phyloP scores from a whole-genome alignment of 2,888 invertebrate species.

The Campoplex nolae region DNA sequence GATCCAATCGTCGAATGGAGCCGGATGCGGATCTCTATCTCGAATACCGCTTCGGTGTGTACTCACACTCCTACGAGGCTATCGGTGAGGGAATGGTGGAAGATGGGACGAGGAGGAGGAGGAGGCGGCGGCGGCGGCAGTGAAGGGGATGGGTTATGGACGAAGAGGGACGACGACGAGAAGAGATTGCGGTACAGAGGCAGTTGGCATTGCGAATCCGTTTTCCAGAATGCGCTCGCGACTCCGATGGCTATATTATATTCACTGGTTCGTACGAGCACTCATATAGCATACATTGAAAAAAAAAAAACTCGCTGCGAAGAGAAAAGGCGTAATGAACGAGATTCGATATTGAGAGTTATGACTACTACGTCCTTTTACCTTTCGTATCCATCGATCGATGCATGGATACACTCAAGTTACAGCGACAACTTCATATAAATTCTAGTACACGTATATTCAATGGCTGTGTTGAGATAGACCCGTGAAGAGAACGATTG shows the following conservation, averaged over 20 bases:
- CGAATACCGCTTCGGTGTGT: conserved; percentile 52
- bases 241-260: conserved; percentile 65
- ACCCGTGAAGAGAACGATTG: background rate
- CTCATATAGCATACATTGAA: conserved; percentile 6
- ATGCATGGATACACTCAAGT: background rate
- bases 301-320: background rate
- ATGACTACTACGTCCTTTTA: background rate
- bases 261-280: conserved; percentile 44
- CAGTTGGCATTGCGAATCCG: conserved; percentile 64
- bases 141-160: conserved; percentile 21
- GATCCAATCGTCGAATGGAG: conserved; percentile 68
- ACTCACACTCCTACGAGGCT: conserved; percentile 37
- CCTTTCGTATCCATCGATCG: background rate
- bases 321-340: conserved; percentile 4
- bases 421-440: conserved; percentile 24
- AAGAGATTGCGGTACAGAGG: conserved; percentile 40
- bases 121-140: no score
- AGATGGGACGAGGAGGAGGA: background rate
- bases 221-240: conserved; percentile 50
- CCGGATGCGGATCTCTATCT: conserved; percentile 69
- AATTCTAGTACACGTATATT: conserved; percentile 32
- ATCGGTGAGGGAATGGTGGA: conserved; percentile 39
- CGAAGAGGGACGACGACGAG: background rate
- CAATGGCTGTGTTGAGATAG: conserved; percentile 12
- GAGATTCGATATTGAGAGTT: background rate